Evolutionary conservation across 2,113 vertebrate genomes (phyloP), one percentile per base, ranked within the genome.

Genomic region (Tachysurus fulvidraco): DNA sequence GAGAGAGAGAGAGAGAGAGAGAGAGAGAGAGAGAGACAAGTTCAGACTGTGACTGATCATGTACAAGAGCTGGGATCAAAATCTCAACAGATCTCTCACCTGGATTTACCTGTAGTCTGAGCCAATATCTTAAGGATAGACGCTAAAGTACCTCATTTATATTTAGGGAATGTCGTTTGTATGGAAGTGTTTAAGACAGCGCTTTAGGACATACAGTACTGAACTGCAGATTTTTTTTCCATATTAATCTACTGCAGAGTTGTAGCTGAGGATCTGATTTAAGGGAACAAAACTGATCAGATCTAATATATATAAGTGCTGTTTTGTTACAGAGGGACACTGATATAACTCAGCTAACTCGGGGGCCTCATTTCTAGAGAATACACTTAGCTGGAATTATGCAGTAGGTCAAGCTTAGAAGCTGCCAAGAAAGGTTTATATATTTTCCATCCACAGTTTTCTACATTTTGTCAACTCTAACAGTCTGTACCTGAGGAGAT

Each of bases 121-220:
- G 86, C 60, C 82, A 88, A 88, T 77, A n/a, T 91, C 91, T 93
- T 14, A 25, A 92, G 87, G 89, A 89, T 41, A 92, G 57, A 82
- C 62, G 46, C 86, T 85, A 62, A 44, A 62, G 17, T 46, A 30
- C 28, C 44, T 55, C 19, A 41, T 28, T 74, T 71, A 50, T 13
- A 23, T 60, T 76, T 79, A 21, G n/a, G 23, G 41, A 83, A 85
- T 52, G 65, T 57, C 73, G 69, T 86, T 57, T 88, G 69, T 28
- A 17, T 74, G 69, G n/a, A 41, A 80, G 52, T 57, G 74, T 81
- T 25, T 76, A 10, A 67, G 52, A 64, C 23, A 28, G 21, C 28
- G 57, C 54, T 36, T 83, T 46, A 79, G 46, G 64, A 88, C 78
- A 57, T 28, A 60, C 19, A 60, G 36, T 28, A 60, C 19, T 73